Evolutionary conservation across 2,113 vertebrate species (phyloP), one percentile per base, ranked within the genome.

Genomic region (Notothenia coriiceps): DNA sequence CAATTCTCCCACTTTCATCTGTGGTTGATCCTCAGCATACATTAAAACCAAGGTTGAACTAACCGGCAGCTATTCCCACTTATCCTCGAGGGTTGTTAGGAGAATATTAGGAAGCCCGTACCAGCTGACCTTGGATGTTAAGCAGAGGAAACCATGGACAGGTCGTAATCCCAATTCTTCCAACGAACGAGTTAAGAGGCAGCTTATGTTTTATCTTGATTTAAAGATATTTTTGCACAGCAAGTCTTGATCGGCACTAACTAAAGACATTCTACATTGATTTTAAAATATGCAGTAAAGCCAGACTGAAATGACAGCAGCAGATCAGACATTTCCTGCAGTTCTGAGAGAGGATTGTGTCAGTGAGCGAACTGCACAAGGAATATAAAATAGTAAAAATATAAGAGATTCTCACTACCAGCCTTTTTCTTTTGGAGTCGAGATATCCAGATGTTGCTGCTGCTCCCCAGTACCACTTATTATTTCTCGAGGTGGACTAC

Each of bases 351-450:
- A 6, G 9, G 6, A 54, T 46, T 20, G 50, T 33, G 6, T 79
- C 57, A 64, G 44, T 33, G 20, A 35, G 59, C 47, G 29, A 46
- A n/a, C 63, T 67, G 64, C 66, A 86, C 46, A 82, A 59, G 59
- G 74, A 85, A 79, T 79, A 43, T 73, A 69, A 81, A 66, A 71
- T 63, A 54, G 56, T 76, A 49, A 72, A 74, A 72, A 69, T 59
- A 65, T 40, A 15, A 15, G 17, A 68, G 29, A 67, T 70, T 59
- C 25, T 74, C 25, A 57, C 35, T 40, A 18, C 46, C 20, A 62
- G 14, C 13, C 79, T 60, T 65, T 4, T 60, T 66, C 71, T 77
- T 67, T 63, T 70, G 35, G 44, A 44, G 63, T 88, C 29, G 59
- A 55, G 64, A 67, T 52, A 60, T 67, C 47, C 54, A 70, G 52